Conservation (phyloP, 1,140 invertebrate genomes). For the Drosophila gunungcola region DNA sequence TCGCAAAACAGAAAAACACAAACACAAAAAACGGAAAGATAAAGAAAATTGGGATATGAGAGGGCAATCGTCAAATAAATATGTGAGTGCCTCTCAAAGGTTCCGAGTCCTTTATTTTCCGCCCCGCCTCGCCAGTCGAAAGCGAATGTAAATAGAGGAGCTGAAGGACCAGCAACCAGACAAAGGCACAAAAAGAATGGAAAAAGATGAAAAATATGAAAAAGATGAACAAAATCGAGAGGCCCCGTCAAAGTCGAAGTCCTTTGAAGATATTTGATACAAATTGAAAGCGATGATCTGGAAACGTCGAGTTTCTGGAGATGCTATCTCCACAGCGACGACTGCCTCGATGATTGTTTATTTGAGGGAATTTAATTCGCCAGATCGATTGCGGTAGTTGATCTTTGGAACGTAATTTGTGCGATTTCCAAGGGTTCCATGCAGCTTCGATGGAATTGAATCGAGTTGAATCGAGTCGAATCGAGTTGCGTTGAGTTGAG, state of each 20-base stretch:
- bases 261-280: conserved; percentile 72
- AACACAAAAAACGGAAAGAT: neutral
- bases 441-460: conserved; percentile 8
- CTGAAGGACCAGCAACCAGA: conserved; percentile 4
- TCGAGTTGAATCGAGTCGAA: conserved; percentile 7
- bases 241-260: conserved; percentile 55
- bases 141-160: conserved; percentile 32
- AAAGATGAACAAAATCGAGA: conserved; percentile 13
- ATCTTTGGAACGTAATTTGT: conserved; percentile 41
- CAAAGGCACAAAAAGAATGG: conserved; percentile 22
- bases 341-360: conserved; percentile 10
- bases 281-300: conserved; percentile 80
- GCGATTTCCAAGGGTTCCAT: conserved; percentile 5
- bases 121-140: conserved; percentile 1
- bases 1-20: conserved; percentile 22
- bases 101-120: conserved; percentile 31
- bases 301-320: conserved; percentile 69
- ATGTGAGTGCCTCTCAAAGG: conserved; percentile 36
- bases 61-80: conserved; percentile 53
- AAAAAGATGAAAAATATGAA: conserved; percentile 7
- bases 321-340: neutral
- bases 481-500: too few species aligned
- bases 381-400: conserved; percentile 55
- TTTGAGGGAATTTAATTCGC: conserved; percentile 38
- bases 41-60: conserved; percentile 22